Base-by-base conservation (phyloP, 2,888 invertebrate species). In the Brenthis daphne region DNA sequence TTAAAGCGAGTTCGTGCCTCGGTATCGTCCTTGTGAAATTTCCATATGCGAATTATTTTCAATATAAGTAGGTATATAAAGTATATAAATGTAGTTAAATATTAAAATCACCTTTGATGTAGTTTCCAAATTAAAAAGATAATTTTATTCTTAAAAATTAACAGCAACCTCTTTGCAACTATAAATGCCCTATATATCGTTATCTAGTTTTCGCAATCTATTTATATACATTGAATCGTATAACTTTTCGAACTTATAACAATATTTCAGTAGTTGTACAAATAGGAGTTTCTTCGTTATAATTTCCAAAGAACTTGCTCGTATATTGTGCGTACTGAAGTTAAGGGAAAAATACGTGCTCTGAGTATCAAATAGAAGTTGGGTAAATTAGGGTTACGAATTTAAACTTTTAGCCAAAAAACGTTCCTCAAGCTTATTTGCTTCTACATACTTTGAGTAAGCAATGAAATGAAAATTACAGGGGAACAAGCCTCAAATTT, bases 331-430 rank as follows among this genome's bases (percentile, higher is more conserved):
- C 76, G 75, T 75, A 69, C 71, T 69, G 72, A 76, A 80, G 77
- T 78, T 77, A 74, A 74, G 77, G 77, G 77, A 79, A 80, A 81
- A 77, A 74, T 80, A 82, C 83, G 82, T 81, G 82, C 79, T 73
- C 67, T 37, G 77, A 68, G 75, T 77, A 74, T 73, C 69, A 77
- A 78, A 75, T 70, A 72, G 57, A 78, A 76, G 75, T 79, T 72
- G 74, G 74, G 73, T 75, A 75, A 78, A 79, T 80, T 80, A 78
- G 77, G 77, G 77, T 74, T 73, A 75, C 68, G 69, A 71, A 74
- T 74, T 73, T 73, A 72, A 74, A 73, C 72, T 74, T 71, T 64
- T 68, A 37, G 48, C 55, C 55, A 63, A 67, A 60, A 67, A 67
- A 67, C 55, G 54, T 67, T 61, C 43, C 29, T 58, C 13, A 53